A percentile compares a stretch with the other conserved stretches of the same genome.
These are phyloP conservation scores for Heliothis subflexa DNA, from an alignment of 1,140 invertebrate genomes.

Conservation along the genomic window DNA sequence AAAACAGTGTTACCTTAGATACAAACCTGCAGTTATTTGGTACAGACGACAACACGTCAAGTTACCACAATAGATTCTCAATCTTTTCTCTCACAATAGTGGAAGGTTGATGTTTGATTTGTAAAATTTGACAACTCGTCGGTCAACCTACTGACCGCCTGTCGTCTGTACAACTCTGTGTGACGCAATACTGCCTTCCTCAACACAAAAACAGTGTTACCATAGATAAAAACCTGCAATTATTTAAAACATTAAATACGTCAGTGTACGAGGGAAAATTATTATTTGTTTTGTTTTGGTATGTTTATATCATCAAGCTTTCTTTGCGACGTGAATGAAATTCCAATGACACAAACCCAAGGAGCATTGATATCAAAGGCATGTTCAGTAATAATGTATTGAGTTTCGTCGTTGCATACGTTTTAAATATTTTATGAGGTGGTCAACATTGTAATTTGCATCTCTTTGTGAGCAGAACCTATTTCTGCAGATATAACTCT, in stretches of 20 bases:
- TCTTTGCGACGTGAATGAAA: constrained; percentile 15
- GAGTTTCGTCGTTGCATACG: constrained; percentile 34
- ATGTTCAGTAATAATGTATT: constrained; percentile 24
- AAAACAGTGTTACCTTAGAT: no score
- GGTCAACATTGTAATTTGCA: constrained; percentile 14
- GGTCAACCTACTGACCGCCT: no score
- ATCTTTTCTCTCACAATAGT: no score
- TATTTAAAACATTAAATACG: not conserved
- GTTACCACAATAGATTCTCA: no score
- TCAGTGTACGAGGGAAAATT: constrained; percentile 41
- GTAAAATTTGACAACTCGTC: no score
- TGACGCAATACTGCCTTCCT: no score
- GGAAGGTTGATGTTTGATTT: no score
- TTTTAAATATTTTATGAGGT: constrained; percentile 31
- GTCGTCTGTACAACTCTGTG: no score
- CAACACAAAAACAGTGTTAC: no score
- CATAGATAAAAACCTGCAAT: not conserved
- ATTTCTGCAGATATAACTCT: not conserved
- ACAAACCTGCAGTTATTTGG: no score
- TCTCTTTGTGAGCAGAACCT: constrained; percentile 1
- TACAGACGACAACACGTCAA: no score
- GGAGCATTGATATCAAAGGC: constrained; percentile 34
- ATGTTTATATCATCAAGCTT: constrained; percentile 14
- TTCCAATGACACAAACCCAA: constrained; percentile 24
- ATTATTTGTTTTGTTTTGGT: constrained; percentile 14